Base-by-base conservation (phyloP, 37 sponge, comb jelly and placozoan genomes). In the Geodia barretti region DNA sequence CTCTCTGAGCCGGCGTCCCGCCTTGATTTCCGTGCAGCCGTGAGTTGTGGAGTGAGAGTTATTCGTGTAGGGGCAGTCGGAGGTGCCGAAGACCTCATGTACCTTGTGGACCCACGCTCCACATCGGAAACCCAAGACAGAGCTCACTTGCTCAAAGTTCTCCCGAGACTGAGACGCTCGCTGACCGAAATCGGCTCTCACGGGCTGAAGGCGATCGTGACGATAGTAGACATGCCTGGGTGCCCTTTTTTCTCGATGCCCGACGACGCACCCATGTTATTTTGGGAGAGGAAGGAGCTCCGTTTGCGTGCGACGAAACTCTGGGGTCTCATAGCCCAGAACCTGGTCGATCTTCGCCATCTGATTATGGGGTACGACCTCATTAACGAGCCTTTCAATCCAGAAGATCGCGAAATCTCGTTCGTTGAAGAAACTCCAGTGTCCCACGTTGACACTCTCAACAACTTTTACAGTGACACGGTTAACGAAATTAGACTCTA, bases 361-460 rank as follows among this genome's bases (percentile, higher is more conserved):
- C 24, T n/a, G 30, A 76, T 87, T 25, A 69, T 69, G 59, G 88
- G 77, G 20, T 87, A 87, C 40, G 88, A 87, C 42, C 77, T 81
- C 41, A 87, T 87, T 24, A 87, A 81, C 60, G 88, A 87, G 37
- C 88, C 88, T n/a, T 80, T 62, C 43, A 67, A 75, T 32, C 19
- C 47, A 72, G 82, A 74, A 30, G 82, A 81, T 36, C 39, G 11
- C 1, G 33, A 39, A 54, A 58, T 31, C 2, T 70, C 36, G 2
- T 75, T 41, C 36, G 75, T 84, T 76, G 84, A 76, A 68, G 84
- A 75, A 47, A 42, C 59, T 24, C 59, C 77, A 36, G 33, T 41
- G 54, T 30, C 63, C 24, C 61, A 68, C 25, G 23, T 1, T 30
- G 68, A 74, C 11, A 58, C 60, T 24, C 70, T 87, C 7, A 31